Conservation (phyloP, 2,797 vertebrate genomes). For the Malacoraja senta region DNA sequence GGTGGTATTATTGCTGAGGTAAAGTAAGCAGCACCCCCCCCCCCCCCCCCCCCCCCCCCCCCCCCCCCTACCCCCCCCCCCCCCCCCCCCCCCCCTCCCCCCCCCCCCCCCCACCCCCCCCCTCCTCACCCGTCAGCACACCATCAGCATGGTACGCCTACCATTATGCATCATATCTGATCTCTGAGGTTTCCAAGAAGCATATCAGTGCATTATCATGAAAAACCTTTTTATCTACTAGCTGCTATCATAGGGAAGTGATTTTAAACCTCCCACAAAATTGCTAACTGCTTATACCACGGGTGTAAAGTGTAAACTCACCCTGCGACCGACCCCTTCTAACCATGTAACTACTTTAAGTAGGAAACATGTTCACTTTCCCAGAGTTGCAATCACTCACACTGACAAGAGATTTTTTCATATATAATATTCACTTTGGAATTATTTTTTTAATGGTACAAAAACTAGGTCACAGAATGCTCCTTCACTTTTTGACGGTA, state of each 20-base stretch:
- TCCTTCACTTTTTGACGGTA: background rate
- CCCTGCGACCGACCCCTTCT: background rate
- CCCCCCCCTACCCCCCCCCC: too few relatives aligned
- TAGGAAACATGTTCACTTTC: background rate
- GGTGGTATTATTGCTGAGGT: too few relatives aligned
- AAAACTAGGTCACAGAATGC: background rate
- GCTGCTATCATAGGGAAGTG: too few relatives aligned
- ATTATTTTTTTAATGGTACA: background rate
- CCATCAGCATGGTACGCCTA: too few relatives aligned
- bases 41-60: too few relatives aligned
- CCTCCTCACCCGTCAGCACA: too few relatives aligned
- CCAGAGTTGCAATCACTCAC: background rate
- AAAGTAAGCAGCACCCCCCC: too few relatives aligned
- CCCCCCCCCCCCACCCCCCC: too few relatives aligned
- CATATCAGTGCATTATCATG: too few relatives aligned
- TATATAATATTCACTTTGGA: background rate
- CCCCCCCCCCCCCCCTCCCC: too few relatives aligned
- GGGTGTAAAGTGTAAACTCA: background rate
- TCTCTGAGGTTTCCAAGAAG: background rate
- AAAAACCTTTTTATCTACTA: too few relatives aligned
- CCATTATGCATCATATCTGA: background rate
- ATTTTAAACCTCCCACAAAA: background rate
- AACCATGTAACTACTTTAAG: background rate
- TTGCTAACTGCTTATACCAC: background rate
- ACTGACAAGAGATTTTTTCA: background rate